Evolutionary conservation across 2,113 vertebrate genomes (phyloP).

Genomic region (Nerophis ophidion): DNA sequence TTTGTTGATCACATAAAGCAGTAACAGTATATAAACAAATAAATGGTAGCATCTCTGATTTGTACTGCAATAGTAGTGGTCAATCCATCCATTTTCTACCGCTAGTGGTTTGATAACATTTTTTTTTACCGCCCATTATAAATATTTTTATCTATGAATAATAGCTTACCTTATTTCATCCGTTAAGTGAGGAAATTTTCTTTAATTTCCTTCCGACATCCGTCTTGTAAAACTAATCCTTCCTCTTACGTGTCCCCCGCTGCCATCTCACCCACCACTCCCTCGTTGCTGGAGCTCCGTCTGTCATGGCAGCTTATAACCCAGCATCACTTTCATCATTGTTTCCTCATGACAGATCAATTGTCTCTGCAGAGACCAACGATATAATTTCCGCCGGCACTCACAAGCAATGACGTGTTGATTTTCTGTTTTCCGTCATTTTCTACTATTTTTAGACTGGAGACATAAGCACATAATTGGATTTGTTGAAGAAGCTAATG

Average conservation of each 20-base stretch:
- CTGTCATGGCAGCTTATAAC: slow-evolving; percentile 28
- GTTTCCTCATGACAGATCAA: slow-evolving; percentile 19
- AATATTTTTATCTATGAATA: slow-evolving; percentile 1
- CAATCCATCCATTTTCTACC: no score
- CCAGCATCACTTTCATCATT: slow-evolving; percentile 8
- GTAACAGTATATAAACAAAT: background rate
- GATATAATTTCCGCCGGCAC: slow-evolving; percentile 26
- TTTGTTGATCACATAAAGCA: background rate
- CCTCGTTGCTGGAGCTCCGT: slow-evolving; percentile 5
- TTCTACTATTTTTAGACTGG: slow-evolving; percentile 69
- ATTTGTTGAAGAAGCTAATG: slow-evolving; percentile 72
- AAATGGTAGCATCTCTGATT: background rate
- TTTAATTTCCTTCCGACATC: slow-evolving; percentile 48
- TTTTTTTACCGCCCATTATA: background rate
- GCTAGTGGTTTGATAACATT: background rate
- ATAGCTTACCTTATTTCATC: slow-evolving; percentile 63
- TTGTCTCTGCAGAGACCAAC: slow-evolving; percentile 5
- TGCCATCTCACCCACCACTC: slow-evolving; percentile 50
- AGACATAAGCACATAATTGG: slow-evolving; percentile 76
- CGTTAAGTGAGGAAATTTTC: slow-evolving; percentile 29
- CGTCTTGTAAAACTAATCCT: slow-evolving; percentile 48
- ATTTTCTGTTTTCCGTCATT: slow-evolving; percentile 51
- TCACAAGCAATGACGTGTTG: slow-evolving; percentile 30
- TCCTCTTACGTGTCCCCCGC: slow-evolving; percentile 57
- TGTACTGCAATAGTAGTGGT: background rate